Conservation (phyloP, 2,113 vertebrate species). For the Patagioenas fasciata region DNA sequence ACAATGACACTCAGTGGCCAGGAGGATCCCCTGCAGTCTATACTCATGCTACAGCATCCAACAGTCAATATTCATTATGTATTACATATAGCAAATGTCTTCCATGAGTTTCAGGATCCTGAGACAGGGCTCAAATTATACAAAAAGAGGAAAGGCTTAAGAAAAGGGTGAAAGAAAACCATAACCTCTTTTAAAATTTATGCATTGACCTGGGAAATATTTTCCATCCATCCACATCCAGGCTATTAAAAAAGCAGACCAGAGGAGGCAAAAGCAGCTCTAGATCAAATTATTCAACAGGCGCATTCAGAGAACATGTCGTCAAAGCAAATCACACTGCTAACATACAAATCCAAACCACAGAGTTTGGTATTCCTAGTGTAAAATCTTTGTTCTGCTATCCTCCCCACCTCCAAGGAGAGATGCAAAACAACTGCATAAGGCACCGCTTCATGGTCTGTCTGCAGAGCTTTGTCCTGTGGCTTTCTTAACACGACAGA, state of each 20-base stretch:
- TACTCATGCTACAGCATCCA: background rate
- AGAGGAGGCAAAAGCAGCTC: background rate
- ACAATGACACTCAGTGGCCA: slow-evolving; percentile 68
- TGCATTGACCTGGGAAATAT: slow-evolving; percentile 20
- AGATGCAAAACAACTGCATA: background rate
- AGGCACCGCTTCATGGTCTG: background rate
- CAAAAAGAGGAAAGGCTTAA: background rate
- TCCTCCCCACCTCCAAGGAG: background rate
- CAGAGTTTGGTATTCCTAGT: background rate
- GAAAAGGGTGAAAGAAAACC: background rate
- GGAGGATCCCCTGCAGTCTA: slow-evolving; percentile 58
- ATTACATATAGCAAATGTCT: background rate
- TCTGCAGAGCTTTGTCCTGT: background rate
- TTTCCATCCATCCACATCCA: background rate
- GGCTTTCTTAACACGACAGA: background rate
- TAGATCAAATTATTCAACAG: background rate
- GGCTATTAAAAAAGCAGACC: background rate
- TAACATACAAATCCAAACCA: background rate
- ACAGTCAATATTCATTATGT: background rate
- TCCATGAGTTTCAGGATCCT: background rate
- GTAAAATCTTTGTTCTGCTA: background rate
- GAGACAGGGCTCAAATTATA: background rate
- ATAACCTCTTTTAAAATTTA: background rate
- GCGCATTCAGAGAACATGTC: background rate
- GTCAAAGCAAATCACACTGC: background rate